Percentiles rank a stretch among this genome's conserved stretches.
These are phyloP conservation scores for Megalops cyprinoides DNA, from an alignment of 2,797 vertebrate species.

Conservation along the genomic window DNA sequence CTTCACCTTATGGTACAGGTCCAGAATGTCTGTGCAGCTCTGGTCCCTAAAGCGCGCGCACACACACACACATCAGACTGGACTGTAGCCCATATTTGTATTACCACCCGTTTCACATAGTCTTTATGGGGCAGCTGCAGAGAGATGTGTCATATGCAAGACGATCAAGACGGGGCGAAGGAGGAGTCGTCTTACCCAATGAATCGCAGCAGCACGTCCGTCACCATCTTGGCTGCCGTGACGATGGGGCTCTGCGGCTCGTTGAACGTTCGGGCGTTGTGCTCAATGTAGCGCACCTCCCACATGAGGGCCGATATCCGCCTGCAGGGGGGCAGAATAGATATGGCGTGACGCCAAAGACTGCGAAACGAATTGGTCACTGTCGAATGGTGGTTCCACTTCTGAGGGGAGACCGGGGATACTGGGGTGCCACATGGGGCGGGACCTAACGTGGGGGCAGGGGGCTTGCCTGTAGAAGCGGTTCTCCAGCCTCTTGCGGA, in stretches of 20 bases:
- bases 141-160: too few relatives aligned
- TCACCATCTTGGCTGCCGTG: conserved; percentile 91
- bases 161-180: too few relatives aligned
- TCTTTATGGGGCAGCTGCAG: too few relatives aligned
- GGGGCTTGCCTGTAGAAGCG: conserved; percentile 88
- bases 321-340: conserved; percentile 61
- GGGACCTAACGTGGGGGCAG: not conserved
- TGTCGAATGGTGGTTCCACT: too few relatives aligned
- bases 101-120: not conserved
- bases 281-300: conserved; percentile 98
- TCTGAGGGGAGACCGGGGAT: too few relatives aligned
- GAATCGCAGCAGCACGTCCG: conserved; percentile 89
- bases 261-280: conserved; percentile 97
- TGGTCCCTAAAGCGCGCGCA: conserved; percentile 81
- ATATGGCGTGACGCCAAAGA: not conserved
- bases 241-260: conserved; percentile 97
- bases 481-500: conserved; percentile 91
- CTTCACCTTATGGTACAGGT: conserved; percentile 87
- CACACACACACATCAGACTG: not conserved
- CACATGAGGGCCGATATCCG: conserved; percentile 98
- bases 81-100: not conserved
- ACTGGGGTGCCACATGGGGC: not conserved
- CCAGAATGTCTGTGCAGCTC: conserved; percentile 89
- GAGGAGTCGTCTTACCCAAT: conserved; percentile 81
- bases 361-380: not conserved